Conservation (phyloP, 1,140 invertebrate species). For the Whitmania pigra region DNA sequence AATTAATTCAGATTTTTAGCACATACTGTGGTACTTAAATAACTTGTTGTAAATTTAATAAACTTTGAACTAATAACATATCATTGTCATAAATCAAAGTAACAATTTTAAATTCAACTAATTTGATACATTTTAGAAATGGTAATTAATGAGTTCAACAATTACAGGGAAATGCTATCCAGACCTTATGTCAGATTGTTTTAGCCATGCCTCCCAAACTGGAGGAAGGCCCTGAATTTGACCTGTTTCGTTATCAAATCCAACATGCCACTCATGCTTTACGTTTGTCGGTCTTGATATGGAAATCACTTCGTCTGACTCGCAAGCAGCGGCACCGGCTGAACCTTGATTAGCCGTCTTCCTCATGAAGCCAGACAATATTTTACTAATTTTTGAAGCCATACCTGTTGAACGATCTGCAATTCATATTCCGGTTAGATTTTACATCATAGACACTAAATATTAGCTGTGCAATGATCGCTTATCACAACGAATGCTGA, state of each 20-base stretch:
- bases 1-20: no score
- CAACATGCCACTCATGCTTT: constrained; percentile 58
- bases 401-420: background rate
- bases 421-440: no score
- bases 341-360: background rate
- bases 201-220: constrained; percentile 51
- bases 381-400: constrained; percentile 10
- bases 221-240: constrained; percentile 56
- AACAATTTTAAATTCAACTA: no score
- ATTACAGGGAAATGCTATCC: background rate
- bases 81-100: no score
- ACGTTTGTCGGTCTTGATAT: constrained; percentile 24
- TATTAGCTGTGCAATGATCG: no score
- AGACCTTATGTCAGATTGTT: constrained; percentile 30
- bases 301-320: constrained; percentile 3
- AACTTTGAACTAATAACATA: no score
- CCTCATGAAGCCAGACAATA: constrained; percentile 5
- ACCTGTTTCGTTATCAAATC: constrained; percentile 60
- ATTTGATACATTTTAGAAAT: no score
- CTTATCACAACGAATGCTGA: no score
- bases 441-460: no score
- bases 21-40: no score
- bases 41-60: no score
- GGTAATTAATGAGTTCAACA: no score
- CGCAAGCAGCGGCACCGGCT: background rate